A percentile compares a stretch with the other conserved stretches of the same genome.
These are phyloP conservation scores for Sandelia bainsii DNA, from an alignment of 2,797 vertebrate genomes.

Conservation along the genomic window DNA sequence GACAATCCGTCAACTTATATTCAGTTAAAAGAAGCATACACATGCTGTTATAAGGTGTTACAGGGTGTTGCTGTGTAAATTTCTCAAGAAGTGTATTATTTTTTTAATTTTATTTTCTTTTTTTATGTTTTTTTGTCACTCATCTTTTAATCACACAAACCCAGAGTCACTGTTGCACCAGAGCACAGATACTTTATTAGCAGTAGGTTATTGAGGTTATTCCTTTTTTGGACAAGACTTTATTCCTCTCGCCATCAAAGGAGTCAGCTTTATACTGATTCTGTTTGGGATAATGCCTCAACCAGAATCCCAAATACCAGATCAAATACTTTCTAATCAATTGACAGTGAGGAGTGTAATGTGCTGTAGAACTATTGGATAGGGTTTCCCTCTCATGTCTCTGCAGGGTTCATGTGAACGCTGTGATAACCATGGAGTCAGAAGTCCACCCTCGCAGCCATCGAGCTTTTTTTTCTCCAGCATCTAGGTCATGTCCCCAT, in stretches of 20 bases:
- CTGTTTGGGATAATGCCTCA: conserved; percentile 12
- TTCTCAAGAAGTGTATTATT: neutral
- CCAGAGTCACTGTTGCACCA: neutral
- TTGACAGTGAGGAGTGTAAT: conserved; percentile 23
- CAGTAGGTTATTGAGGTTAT: neutral
- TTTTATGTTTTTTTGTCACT: neutral
- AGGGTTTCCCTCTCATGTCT: conserved; percentile 10
- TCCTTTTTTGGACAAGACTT: neutral
- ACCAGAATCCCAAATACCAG: conserved; percentile 18
- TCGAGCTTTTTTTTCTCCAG: neutral
- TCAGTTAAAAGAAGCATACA: conserved; percentile 6
- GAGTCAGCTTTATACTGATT: conserved; percentile 17
- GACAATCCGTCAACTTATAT: neutral
- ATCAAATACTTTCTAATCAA: conserved; percentile 47
- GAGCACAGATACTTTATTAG: neutral
- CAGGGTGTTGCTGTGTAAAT: neutral
- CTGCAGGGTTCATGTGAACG: conserved; percentile 24
- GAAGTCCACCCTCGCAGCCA: conserved; percentile 5
- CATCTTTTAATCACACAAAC: neutral
- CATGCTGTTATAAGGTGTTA: neutral
- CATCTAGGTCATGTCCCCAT: conserved; percentile 44
- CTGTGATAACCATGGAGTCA: conserved; percentile 26
- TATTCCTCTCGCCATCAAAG: neutral
- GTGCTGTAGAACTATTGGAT: conserved; percentile 16
- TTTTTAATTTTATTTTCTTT: neutral